Conservation (phyloP, 2,888 invertebrate genomes). For the Elysia crispata region DNA sequence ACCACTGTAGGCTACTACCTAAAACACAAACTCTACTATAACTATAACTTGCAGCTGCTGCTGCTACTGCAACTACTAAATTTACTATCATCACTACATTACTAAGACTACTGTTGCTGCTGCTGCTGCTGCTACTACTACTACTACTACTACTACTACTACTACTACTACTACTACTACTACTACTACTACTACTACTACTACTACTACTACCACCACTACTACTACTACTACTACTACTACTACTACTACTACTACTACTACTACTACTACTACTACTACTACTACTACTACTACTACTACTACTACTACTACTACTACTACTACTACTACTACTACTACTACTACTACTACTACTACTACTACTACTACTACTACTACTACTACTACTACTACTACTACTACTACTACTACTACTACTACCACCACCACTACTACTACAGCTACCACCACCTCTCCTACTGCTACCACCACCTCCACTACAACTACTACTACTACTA, state of each 20-base stretch:
- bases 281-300: conserved; percentile 9
- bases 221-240: conserved; percentile 9
- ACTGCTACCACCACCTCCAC: background rate
- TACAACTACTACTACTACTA: conserved; percentile 1
- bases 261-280: conserved; percentile 4
- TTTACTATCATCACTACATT: too few relatives aligned
- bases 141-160: conserved; percentile 9
- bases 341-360: conserved; percentile 9
- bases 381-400: conserved; percentile 9
- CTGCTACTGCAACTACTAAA: too few relatives aligned
- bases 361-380: conserved; percentile 9
- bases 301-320: conserved; percentile 9
- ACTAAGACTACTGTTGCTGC: background rate
- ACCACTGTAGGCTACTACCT: too few relatives aligned
- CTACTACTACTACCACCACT: conserved; percentile 4
- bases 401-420: conserved; percentile 9
- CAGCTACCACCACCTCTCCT: too few relatives aligned
- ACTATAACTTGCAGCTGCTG: too few relatives aligned
- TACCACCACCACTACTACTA: too few relatives aligned
- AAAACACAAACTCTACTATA: too few relatives aligned
- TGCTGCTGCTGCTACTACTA: conserved; percentile 1
- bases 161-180: conserved; percentile 9
- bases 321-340: conserved; percentile 4
- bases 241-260: conserved; percentile 9
- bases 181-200: conserved; percentile 9